phyloP scores from a whole-genome alignment of 2,797 vertebrate genomes.

The Sebastes melanostomus region DNA sequence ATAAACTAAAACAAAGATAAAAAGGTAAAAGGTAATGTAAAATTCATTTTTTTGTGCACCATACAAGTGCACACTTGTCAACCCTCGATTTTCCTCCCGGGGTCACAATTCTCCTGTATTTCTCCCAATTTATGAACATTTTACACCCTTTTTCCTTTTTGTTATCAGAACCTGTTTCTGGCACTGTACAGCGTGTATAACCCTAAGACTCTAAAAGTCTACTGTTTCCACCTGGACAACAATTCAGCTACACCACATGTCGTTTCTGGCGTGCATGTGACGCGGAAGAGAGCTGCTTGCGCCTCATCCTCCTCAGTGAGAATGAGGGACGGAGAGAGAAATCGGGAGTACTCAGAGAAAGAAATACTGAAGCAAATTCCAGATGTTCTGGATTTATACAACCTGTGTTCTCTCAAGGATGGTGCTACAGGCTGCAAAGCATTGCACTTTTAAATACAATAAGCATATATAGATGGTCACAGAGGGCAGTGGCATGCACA shows the following conservation, averaged over 20 bases:
- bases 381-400: neutral
- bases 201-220: neutral
- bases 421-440: neutral
- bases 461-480: neutral
- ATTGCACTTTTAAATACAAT: neutral
- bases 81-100: neutral
- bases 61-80: neutral
- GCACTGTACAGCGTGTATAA: neutral
- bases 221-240: neutral
- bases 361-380: neutral
- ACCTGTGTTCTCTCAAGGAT: no score
- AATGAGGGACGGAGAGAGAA: neutral
- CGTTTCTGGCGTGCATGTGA: neutral
- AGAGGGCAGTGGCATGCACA: neutral
- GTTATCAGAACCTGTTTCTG: neutral
- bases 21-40: neutral
- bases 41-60: neutral
- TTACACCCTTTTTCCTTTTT: neutral
- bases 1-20: neutral
- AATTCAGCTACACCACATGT: neutral
- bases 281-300: neutral
- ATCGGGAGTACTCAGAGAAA: neutral
- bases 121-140: neutral
- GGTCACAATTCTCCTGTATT: no score
- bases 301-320: neutral